These are phyloP conservation scores for Leptopilina boulardi DNA, from an alignment of 1,140 invertebrate species.

Conservation along the genomic window DNA sequence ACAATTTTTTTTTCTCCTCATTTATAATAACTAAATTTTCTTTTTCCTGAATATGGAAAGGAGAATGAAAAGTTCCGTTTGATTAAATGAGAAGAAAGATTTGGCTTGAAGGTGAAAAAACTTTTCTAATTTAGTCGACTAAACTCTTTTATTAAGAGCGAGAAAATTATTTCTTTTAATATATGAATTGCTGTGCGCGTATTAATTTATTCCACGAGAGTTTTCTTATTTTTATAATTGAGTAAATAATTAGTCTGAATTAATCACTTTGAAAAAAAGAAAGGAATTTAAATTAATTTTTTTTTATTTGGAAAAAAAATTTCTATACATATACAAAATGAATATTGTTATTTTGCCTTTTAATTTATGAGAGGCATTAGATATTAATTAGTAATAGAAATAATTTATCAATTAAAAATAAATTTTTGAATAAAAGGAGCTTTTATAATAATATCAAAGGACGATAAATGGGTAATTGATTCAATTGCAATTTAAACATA, in stretches of 20 bases:
- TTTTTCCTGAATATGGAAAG: not conserved
- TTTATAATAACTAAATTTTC: not conserved
- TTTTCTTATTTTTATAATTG: not conserved
- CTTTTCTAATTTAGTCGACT: slow-evolving; percentile 12
- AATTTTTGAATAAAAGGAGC: no score
- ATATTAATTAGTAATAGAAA: no score
- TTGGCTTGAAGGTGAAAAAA: not conserved
- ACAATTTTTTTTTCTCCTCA: not conserved
- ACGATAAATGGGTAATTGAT: no score
- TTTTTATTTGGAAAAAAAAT: no score
- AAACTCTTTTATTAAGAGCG: not conserved
- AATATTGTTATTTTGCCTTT: no score
- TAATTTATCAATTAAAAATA: no score
- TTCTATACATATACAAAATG: no score
- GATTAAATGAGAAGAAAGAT: not conserved
- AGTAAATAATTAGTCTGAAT: not conserved
- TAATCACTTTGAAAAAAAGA: no score
- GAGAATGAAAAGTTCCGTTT: not conserved
- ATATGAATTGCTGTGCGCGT: not conserved
- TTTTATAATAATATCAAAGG: no score
- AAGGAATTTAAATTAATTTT: no score
- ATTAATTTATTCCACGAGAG: not conserved
- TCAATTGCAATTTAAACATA: no score
- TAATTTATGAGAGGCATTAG: no score
- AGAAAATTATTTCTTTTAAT: not conserved